Evolutionary conservation across 2,888 invertebrate genomes (phyloP).

Genomic region (Adineta ricciae): DNA sequence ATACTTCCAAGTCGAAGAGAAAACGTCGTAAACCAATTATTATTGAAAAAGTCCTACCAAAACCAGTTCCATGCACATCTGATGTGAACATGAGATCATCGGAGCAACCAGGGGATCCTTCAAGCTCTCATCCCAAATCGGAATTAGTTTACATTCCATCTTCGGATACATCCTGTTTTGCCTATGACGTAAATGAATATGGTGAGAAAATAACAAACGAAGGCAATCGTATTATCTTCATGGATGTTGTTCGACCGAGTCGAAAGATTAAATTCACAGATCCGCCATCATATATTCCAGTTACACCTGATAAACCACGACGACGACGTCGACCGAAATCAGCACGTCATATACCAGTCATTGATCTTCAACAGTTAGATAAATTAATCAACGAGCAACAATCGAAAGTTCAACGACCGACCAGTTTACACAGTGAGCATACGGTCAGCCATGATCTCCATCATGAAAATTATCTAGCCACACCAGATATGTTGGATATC

Average conservation of each 20-base stretch:
- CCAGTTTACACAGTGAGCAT: not conserved
- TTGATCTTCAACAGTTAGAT: not conserved
- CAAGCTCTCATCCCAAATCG: not conserved
- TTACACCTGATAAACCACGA: too few species aligned
- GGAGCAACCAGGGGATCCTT: not conserved
- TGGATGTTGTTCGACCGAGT: not conserved
- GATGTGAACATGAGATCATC: not conserved
- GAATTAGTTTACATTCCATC: not conserved
- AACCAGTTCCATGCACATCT: not conserved
- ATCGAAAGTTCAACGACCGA: not conserved
- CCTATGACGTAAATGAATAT: not conserved
- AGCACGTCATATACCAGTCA: not conserved
- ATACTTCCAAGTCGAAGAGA: not conserved
- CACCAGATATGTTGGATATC: not conserved
- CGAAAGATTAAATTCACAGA: not conserved
- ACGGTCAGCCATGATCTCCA: too few species aligned
- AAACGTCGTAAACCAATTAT: not conserved
- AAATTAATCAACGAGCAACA: not conserved
- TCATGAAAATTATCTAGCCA: not conserved
- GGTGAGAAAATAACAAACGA: not conserved
- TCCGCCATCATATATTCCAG: not conserved
- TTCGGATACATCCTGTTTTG: not conserved
- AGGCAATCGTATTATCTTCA: slow-evolving; percentile 3
- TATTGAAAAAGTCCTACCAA: not conserved
- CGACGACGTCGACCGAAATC: not conserved